A percentile compares a stretch with the other conserved stretches of the same genome.
These are phyloP conservation scores for Caenorhabditis sp. DNA, from an alignment of 2,888 invertebrate genomes.

Conservation along the genomic window DNA sequence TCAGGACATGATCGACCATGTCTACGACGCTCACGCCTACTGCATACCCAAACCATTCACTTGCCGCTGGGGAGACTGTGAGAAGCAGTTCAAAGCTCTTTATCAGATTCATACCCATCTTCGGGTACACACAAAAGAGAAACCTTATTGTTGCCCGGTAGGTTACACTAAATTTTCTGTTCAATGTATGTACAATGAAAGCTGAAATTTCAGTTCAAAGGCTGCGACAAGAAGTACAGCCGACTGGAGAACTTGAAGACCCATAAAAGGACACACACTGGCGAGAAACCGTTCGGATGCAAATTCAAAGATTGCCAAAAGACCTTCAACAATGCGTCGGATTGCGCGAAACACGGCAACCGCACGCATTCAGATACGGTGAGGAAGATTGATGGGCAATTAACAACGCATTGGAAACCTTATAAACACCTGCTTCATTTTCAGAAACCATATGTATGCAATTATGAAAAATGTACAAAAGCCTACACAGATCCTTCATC, in stretches of 20 bases:
- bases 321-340: constrained; percentile 98
- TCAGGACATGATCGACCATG: constrained; percentile 67
- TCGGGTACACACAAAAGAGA: constrained; percentile 97
- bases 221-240: constrained; percentile 97
- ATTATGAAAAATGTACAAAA: constrained; percentile 96
- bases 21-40: constrained; percentile 43
- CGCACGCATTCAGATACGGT: constrained; percentile 99
- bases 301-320: constrained; percentile 99
- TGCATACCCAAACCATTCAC: not conserved
- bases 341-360: constrained; percentile 98
- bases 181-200: too few relatives aligned
- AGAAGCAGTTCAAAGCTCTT: constrained; percentile 89
- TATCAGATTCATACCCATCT: constrained; percentile 99
- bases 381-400: not conserved
- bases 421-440: constrained; percentile 65
- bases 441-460: constrained; percentile 99
- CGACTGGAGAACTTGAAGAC: constrained; percentile 98
- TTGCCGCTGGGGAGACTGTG: constrained; percentile 63
- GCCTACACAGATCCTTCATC: constrained; percentile 99
- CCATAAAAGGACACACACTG: constrained; percentile 95
- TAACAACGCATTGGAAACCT: too few relatives aligned
- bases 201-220: constrained; percentile 90
- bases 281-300: constrained; percentile 90
- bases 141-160: constrained; percentile 98
- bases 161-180: constrained; percentile 85